Base-by-base conservation (phyloP, 2,113 vertebrate species). In the Planiliza haematocheilus region DNA sequence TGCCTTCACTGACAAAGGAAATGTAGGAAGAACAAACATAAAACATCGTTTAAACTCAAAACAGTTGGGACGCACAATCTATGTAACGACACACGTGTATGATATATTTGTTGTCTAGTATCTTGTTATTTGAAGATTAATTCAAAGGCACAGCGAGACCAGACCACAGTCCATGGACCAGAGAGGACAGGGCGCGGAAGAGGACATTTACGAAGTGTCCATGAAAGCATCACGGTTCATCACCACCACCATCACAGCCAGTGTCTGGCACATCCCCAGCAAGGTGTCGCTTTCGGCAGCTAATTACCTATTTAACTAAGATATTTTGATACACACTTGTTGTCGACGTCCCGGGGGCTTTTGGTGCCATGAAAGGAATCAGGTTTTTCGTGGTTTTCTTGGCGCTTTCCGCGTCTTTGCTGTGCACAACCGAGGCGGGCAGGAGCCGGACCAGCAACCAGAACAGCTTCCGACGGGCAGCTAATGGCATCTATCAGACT, bases 401-500 rank as follows among this genome's bases (percentile, higher is more conserved):
- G 75, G 67, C 89, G 84, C 77, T 95, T 43, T 88, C 79, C 7
- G 79, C 70, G 10, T 74, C 74, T 71, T 59, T 90, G 69, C 83
- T 93, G 10, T 89, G 90, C 7, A 89, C 79, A 11, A 78, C 60
- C 58, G 89, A 89, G 63, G 93, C 95, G 39, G 96, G 90, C n/a
- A 91, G 96, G 74, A 91, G 92, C 87, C 94, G 94, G 52, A 91
- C 94, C 2, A 94, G 95, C 77, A 95, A 92, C 82, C 90, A 93
- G 68, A 96, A 96, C 93, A 95, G 94, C 88, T 89, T 96, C 79
- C 95, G 95, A 74, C 94, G 95, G 72, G 93, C 95, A 2, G 95
- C 93, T 62, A 95, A 88, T 77, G 94, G 93, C 10, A 82, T 98
- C 70, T 96, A 97, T 71, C 96, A 97, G 81, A 95, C 94, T 24